Percentiles rank a stretch among this genome's conserved stretches.
Evolutionary conservation across 2,797 vertebrate genomes (phyloP).

Genomic region (Trichosurus vulpecula): DNA sequence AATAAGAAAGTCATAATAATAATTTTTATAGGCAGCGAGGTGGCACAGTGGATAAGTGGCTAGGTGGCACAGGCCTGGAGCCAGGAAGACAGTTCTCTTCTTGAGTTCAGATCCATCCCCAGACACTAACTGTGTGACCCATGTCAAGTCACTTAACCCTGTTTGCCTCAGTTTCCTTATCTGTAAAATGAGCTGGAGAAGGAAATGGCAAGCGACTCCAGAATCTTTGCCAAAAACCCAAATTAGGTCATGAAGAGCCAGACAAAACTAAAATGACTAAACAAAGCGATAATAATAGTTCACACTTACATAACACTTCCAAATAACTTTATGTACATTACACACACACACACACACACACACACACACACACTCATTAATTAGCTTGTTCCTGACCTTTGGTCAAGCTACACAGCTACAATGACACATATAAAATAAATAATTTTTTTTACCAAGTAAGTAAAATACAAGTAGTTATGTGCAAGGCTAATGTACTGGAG

Average conservation of each 20-base stretch:
- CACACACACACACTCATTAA: too few relatives aligned
- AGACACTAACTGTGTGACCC: not conserved
- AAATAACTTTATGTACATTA: not conserved
- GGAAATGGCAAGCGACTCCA: not conserved
- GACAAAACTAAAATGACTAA: not conserved
- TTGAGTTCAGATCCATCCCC: not conserved
- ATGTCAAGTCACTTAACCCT: not conserved
- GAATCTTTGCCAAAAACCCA: not conserved
- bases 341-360: too few relatives aligned
- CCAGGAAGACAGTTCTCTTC: not conserved
- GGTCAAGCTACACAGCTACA: not conserved
- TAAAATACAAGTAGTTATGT: conserved; percentile 17
- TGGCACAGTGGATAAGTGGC: not conserved
- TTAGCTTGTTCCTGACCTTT: not conserved
- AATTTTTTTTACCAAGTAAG: not conserved
- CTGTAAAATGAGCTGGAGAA: not conserved
- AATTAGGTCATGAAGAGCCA: not conserved
- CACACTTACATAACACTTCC: not conserved
- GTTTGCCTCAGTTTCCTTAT: not conserved
- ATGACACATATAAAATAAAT: conserved; percentile 35
- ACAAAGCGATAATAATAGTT: not conserved
- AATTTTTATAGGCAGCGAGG: not conserved
- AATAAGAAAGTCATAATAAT: not conserved
- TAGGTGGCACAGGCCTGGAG: not conserved
- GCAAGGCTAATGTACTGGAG: conserved; percentile 50